A percentile compares a stretch with the other conserved stretches of the same genome.
These are phyloP conservation scores for Peromyscus leucopus DNA, from an alignment of 2,113 vertebrate genomes.

Conservation along the genomic window DNA sequence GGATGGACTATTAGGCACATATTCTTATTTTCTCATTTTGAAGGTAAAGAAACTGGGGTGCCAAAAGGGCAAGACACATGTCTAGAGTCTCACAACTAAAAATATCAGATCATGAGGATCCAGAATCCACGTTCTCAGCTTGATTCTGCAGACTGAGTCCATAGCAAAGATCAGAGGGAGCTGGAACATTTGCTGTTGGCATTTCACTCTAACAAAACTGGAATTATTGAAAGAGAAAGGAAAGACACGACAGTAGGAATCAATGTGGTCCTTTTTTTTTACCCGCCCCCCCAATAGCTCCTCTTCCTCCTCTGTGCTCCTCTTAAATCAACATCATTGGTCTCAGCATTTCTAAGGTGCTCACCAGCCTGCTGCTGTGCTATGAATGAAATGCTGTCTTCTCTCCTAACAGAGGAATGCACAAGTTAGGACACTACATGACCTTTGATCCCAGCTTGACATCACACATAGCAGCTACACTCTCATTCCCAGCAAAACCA, in stretches of 20 bases:
- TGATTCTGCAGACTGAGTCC: not conserved
- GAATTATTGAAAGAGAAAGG: not conserved
- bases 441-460: not conserved
- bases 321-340: not conserved
- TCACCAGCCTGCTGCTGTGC: not conserved
- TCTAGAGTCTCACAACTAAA: not conserved
- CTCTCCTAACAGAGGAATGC: not conserved
- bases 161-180: not conserved
- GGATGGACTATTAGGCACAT: not conserved
- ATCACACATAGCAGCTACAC: not conserved
- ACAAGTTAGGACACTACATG: not conserved
- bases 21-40: not conserved
- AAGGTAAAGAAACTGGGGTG: not conserved
- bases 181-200: not conserved
- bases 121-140: not conserved
- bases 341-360: not conserved
- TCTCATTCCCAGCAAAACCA: not conserved
- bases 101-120: not conserved
- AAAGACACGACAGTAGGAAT: not conserved
- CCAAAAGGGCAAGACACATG: not conserved
- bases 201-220: not conserved
- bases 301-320: not conserved
- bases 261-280: not conserved
- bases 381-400: not conserved
- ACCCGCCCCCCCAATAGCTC: not conserved